phyloP scores from a whole-genome alignment of 2,113 vertebrate genomes.

The Brachyhypopomus occidentalis region DNA sequence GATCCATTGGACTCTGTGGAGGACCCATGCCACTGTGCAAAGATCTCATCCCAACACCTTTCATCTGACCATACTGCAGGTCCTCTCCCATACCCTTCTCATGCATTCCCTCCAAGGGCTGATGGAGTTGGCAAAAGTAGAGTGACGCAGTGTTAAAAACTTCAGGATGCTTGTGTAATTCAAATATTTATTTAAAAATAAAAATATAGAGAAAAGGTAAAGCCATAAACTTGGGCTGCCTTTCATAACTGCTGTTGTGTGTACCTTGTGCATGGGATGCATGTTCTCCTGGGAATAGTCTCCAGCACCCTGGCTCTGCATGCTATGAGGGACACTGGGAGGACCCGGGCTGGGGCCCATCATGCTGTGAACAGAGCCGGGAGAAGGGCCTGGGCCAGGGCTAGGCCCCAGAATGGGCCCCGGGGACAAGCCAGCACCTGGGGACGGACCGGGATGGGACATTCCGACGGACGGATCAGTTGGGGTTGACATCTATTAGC shows the following conservation, averaged over 20 bases:
- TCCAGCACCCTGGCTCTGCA: constrained; percentile 82
- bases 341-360: constrained; percentile 97
- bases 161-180: too few relatives aligned
- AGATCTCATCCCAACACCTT: constrained; percentile 86
- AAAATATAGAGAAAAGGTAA: not conserved
- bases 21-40: constrained; percentile 95
- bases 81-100: constrained; percentile 92
- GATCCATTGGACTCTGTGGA: constrained; percentile 97
- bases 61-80: constrained; percentile 91
- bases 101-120: constrained; percentile 90
- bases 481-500: constrained; percentile 88
- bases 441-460: constrained; percentile 96
- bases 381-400: constrained; percentile 93
- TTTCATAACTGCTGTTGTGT: not conserved
- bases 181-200: not conserved
- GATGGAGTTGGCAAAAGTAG: constrained; percentile 55
- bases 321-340: constrained; percentile 83
- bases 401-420: constrained; percentile 97
- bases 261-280: constrained; percentile 94
- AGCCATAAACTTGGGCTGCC: not conserved
- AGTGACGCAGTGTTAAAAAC: not conserved
- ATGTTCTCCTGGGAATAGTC: constrained; percentile 91
- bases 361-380: constrained; percentile 96
- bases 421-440: constrained; percentile 91
- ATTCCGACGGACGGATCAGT: constrained; percentile 86